Evolutionary conservation across 2,797 vertebrate genomes (phyloP).

Genomic region (Acanthis flammea): DNA sequence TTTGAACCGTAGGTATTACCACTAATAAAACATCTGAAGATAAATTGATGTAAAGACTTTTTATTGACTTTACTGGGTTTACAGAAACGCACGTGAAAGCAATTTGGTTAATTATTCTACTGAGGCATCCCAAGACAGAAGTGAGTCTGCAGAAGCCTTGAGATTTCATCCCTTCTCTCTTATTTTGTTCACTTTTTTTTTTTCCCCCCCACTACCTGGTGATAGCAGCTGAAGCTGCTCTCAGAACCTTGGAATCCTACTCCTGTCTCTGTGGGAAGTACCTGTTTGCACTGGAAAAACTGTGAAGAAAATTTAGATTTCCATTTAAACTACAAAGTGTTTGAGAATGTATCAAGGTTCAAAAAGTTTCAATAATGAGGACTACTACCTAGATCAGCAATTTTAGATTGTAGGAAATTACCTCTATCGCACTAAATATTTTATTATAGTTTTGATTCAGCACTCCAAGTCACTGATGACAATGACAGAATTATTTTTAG

Average conservation of each 20-base stretch:
- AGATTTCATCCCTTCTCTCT: neutral
- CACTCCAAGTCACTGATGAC: neutral
- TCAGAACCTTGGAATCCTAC: neutral
- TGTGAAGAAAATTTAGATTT: neutral
- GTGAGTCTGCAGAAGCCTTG: neutral
- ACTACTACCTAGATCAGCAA: neutral
- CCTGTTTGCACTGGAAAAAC: neutral
- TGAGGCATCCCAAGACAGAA: neutral
- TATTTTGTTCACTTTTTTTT: neutral
- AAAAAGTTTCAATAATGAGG: neutral
- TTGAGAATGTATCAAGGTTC: neutral
- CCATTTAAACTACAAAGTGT: neutral
- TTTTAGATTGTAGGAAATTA: neutral
- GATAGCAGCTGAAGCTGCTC: neutral
- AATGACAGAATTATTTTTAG: neutral
- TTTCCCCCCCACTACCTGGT: neutral
- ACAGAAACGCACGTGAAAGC: neutral
- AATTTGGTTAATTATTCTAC: neutral
- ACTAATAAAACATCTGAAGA: neutral
- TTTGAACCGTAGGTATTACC: neutral
- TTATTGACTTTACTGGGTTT: neutral
- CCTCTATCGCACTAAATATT: neutral
- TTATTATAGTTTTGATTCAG: conserved; percentile 23
- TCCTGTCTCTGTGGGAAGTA: neutral
- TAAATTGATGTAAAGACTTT: neutral